phyloP scores from a whole-genome alignment of 35 echinoderm and acorn worm species.

The Holothuria glaberrima region DNA sequence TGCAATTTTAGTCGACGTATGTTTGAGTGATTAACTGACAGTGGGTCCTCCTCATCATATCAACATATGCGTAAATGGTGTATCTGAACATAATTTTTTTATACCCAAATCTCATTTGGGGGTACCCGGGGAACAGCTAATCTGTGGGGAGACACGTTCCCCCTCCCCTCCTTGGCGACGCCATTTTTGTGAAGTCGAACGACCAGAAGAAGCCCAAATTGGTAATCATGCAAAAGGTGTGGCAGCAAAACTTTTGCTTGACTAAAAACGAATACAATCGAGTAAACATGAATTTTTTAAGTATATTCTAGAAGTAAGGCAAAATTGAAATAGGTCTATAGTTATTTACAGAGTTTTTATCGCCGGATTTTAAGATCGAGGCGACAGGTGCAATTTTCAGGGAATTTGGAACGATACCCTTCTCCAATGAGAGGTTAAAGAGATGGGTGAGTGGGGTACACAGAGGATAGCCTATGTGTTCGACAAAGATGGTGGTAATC shows the following conservation, averaged over 20 bases:
- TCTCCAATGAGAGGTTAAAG: slow-evolving; percentile 9
- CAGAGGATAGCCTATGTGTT: neutral
- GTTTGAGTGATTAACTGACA: no score
- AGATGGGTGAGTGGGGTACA: neutral
- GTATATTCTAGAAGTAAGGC: neutral
- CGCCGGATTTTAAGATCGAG: neutral
- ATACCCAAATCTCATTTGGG: no score
- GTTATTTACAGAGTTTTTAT: neutral
- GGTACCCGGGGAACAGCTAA: no score
- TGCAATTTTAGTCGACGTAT: no score
- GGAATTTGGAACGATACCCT: slow-evolving; percentile 7
- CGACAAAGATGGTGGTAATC: neutral
- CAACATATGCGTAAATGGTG: no score
- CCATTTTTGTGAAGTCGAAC: slow-evolving; percentile 7
- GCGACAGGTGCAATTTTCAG: neutral
- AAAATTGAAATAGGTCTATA: neutral
- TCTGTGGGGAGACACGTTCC: no score
- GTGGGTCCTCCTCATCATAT: no score
- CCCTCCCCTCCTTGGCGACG: no score
- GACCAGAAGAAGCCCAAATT: neutral
- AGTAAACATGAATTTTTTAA: neutral
- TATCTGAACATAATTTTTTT: no score
- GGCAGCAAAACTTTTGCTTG: no score
- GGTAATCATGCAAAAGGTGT: neutral
- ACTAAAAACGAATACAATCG: neutral